Base-by-base conservation (phyloP, 1,140 invertebrate species). In the Aphidius ervi region DNA sequence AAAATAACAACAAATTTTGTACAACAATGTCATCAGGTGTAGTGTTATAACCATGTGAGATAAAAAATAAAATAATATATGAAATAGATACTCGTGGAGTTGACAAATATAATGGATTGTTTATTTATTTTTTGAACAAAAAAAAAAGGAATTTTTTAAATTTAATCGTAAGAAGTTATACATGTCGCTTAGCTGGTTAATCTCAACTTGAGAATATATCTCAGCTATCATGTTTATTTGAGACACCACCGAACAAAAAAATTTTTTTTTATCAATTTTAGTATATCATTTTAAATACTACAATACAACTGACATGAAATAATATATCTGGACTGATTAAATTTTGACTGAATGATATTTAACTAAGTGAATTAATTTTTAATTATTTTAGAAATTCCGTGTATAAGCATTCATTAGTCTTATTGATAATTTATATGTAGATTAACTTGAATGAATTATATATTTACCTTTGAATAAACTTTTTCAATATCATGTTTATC, bases 391-490 rank as follows among this genome's bases (percentile, higher is more conserved):
- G n/a, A n/a, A n/a, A n/a, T n/a, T n/a, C n/a, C n/a, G n/a, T n/a
- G n/a, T n/a, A n/a, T n/a, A n/a, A n/a, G n/a, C n/a, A n/a, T n/a
- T n/a, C n/a, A n/a, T n/a, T n/a, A n/a, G 20, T 50, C 6, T 50
- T 50, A 8, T 50, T 50, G 52, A 10, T 53, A 6, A 40, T 61
- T 20, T 8, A 49, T 56, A 0, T 16, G 16, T 16, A 16, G 16
- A 16, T 16, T 16, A 16, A 16, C 1, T 16, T 16, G 0, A 16
- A 16, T 16, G 2, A 5, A 4, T 43, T 37, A 6, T n/a, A 6
- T n/a, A 63, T 62, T 68, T 58, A 78, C 74, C 69, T 77, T 73
- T n/a, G 71, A 68, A 58, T 77, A 78, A 40, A 79, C 68, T 37
- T 73, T 65, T 43, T 70, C 70, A 42, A 78, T 69, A 46, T 77